phyloP scores from a whole-genome alignment of 2,797 vertebrate species.

The Champsocephalus gunnari region DNA sequence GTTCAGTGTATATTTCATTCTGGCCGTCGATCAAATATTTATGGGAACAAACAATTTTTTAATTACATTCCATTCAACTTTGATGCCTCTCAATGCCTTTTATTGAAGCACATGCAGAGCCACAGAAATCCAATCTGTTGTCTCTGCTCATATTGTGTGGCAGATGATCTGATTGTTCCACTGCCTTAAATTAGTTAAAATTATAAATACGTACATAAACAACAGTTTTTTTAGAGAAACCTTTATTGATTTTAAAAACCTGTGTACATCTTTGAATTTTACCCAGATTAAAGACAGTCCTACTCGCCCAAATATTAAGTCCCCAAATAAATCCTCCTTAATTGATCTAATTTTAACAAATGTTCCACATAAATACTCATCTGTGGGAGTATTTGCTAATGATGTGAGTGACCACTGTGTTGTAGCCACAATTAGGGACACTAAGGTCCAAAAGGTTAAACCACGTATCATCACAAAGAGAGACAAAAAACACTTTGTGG shows the following conservation, averaged over 20 bases:
- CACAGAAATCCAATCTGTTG: conserved; percentile 5
- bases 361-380: too few species aligned
- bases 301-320: too few species aligned
- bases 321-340: too few species aligned
- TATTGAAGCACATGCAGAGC: conserved; percentile 5
- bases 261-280: too few species aligned
- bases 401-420: too few species aligned
- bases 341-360: too few species aligned
- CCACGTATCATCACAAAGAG: too few species aligned
- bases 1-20: not conserved
- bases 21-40: conserved; percentile 2
- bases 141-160: not conserved
- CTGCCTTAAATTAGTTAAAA: not conserved
- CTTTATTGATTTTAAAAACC: not conserved
- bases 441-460: too few species aligned
- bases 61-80: conserved; percentile 17
- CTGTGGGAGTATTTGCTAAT: too few species aligned
- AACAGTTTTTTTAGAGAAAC: not conserved
- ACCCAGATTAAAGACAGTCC: too few species aligned
- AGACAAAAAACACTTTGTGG: too few species aligned
- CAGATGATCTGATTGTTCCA: not conserved
- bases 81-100: conserved; percentile 16
- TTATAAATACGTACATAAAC: not conserved
- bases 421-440: too few species aligned
- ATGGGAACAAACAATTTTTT: conserved; percentile 15